phyloP scores from a whole-genome alignment of 2,113 vertebrate genomes.

The Paraplagusia blochii region DNA sequence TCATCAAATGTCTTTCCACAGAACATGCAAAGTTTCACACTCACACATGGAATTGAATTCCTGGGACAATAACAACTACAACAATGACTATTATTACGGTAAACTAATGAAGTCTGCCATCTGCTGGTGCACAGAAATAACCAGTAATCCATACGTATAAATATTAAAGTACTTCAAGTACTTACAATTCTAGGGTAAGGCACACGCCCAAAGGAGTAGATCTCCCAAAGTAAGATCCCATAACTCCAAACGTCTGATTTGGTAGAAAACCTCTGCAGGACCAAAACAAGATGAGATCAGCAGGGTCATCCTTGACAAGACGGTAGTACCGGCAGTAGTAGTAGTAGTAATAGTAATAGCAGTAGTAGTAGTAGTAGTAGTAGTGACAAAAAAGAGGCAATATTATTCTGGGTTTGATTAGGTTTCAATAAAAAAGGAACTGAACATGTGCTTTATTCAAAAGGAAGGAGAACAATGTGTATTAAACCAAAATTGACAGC shows the following conservation, averaged over 20 bases:
- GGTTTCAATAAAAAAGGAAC: too few relatives aligned
- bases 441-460: too few relatives aligned
- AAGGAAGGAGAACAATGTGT: too few relatives aligned
- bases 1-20: slow-evolving; percentile 4
- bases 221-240: slow-evolving; percentile 97
- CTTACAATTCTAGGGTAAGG: slow-evolving; percentile 99
- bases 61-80: slow-evolving; percentile 1
- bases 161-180: slow-evolving; percentile 34
- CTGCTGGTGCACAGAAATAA: slow-evolving; percentile 44
- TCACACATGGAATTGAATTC: slow-evolving; percentile 23
- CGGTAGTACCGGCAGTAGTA: too few relatives aligned
- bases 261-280: slow-evolving; percentile 91
- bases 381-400: too few relatives aligned
- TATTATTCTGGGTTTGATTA: too few relatives aligned
- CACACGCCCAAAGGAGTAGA: slow-evolving; percentile 98
- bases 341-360: too few relatives aligned
- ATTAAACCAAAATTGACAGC: too few relatives aligned
- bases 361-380: too few relatives aligned
- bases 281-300: background rate
- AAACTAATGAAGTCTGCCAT: slow-evolving; percentile 38
- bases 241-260: slow-evolving; percentile 99
- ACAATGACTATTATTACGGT: too few relatives aligned
- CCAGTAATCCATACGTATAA: background rate
- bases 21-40: background rate
- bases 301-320: too few relatives aligned